Evolutionary conservation across 2,113 vertebrate species (phyloP), one percentile per base, ranked within the genome.

Genomic region (Clarias gariepinus): DNA sequence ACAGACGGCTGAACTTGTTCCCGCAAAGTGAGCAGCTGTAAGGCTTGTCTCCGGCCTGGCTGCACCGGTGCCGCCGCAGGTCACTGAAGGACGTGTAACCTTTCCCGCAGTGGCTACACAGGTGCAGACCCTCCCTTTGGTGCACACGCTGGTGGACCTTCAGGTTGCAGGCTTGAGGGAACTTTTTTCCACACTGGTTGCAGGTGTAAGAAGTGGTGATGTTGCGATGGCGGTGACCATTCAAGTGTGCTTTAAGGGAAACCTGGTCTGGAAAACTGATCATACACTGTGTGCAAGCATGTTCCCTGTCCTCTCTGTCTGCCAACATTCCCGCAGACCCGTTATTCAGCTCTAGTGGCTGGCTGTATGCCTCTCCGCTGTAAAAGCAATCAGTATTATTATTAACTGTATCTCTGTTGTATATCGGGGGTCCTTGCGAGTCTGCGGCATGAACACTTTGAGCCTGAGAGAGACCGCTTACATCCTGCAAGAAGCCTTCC

Each of bases 31-130:
- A 86, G 90, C 95, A 96, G 89, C 93, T 92, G 82, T 94, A 95
- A 0, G 94, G 94, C 81, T 95, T 95, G 85, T 95, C 94, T 0
- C 90, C 92, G 0, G 87, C 89, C 66, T 94, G 94, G 60, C 91
- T 92, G 86, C 95, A 95, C 74, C 92, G 91, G 87, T 96, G 96
- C 61, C 90, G 91, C 80, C 95, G 95, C 76, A 97, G 90, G 55
- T 96, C 95, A 19, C 92, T 91, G 57, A 94, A 94, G 30, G 94
- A 94, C 0, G 94, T 90, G 90, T 96, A 97, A 68, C 94, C 90
- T 87, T 95, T 95, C 1, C 95, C 95, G 2, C 96, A 97, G 41
- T 96, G 94, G 78, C 93, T 94, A 85, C 96, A 97, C 81, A 94
- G 91, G 89, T 97, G 95, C 0, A 96, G 95, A 11, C 94, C 95